Base-by-base conservation (phyloP, 2,888 invertebrate species). In the Copidosoma aretas region DNA sequence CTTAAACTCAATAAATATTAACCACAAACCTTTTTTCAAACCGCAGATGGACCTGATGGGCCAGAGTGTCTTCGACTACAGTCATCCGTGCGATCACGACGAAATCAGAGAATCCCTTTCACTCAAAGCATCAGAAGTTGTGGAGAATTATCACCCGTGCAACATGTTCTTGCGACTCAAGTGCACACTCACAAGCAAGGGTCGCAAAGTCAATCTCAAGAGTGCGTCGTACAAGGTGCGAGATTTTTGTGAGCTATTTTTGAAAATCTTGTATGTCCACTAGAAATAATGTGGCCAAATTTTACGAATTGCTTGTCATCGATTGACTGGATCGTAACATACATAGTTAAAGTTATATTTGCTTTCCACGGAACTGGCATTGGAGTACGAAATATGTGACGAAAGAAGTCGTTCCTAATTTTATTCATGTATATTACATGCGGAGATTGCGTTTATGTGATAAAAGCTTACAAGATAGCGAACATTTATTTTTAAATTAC, bases 11-110 rank as follows among this genome's bases (percentile, higher is more conserved):
- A 25, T 49, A 2, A 15, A 21, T 60, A n/a, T n/a, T n/a, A 15
- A 57, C 25, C 14, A 49, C 22, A 49, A 32, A 32, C 49, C 21
- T 67, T 32, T 52, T 68, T 57, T 15, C 17, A 46, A 60, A 72
- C 86, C 89, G 56, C 85, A 98, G 97, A 92, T 97, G 88, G 98
- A 98, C 83, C 88, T 98, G 81, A 91, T 98, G 89, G 98, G 98
- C 1, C 95, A 97, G 81, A 94, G 92, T 80, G 89, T 98, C 52
- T 95, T 91, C 85, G 97, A 98, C 80, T 97, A 95, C 85, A 91
- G 93, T 72, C 97, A 98, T 84, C 95, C 95, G 4, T 95, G 96
- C 82, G 98, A 98, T 84, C 97, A 97, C 81, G 93, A 93, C 41
- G 97, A 98, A 84, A 89, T 97, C 43, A 86, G 86, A 73, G 89